Percentiles rank a stretch among this genome's conserved stretches.
Evolutionary conservation across 2,888 invertebrate genomes (phyloP).

Genomic region (Eudemis profundana): DNA sequence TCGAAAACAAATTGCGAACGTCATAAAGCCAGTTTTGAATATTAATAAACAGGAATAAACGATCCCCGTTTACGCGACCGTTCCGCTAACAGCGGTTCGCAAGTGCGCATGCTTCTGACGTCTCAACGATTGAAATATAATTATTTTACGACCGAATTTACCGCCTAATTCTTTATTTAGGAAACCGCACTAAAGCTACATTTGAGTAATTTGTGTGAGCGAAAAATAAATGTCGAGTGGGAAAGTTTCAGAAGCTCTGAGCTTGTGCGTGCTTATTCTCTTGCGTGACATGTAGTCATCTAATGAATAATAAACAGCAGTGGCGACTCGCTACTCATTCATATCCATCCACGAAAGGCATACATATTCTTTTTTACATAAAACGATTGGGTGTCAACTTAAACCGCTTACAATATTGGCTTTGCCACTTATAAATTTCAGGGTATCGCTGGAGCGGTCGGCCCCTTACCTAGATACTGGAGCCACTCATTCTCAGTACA

Average conservation of each 20-base stretch:
- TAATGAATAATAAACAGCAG: slow-evolving; percentile 83
- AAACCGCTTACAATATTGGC: slow-evolving; percentile 66
- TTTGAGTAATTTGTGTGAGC: slow-evolving; percentile 42
- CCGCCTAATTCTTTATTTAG: slow-evolving; percentile 39
- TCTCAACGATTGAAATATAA: slow-evolving; percentile 58
- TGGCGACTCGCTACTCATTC: slow-evolving; percentile 80
- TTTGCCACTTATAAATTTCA: slow-evolving; percentile 60
- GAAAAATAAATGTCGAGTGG: slow-evolving; percentile 57
- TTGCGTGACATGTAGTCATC: slow-evolving; percentile 81
- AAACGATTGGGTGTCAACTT: slow-evolving; percentile 72
- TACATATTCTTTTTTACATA: slow-evolving; percentile 73
- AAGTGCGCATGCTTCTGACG: slow-evolving; percentile 62
- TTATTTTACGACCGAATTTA: slow-evolving; percentile 49
- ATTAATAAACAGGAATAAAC: slow-evolving; percentile 76
- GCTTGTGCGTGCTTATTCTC: slow-evolving; percentile 75
- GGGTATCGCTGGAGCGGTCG: slow-evolving; percentile 49
- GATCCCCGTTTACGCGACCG: slow-evolving; percentile 62
- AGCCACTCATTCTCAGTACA: slow-evolving; percentile 44
- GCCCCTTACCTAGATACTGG: slow-evolving; percentile 57
- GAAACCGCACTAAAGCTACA: slow-evolving; percentile 33
- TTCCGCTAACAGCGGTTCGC: slow-evolving; percentile 61
- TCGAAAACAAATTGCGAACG: slow-evolving; percentile 74
- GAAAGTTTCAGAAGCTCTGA: slow-evolving; percentile 76
- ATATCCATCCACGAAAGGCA: slow-evolving; percentile 78
- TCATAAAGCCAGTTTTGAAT: slow-evolving; percentile 76